These are phyloP conservation scores for Amphimallon solstitiale DNA, from an alignment of 2,888 invertebrate species.

Conservation along the genomic window DNA sequence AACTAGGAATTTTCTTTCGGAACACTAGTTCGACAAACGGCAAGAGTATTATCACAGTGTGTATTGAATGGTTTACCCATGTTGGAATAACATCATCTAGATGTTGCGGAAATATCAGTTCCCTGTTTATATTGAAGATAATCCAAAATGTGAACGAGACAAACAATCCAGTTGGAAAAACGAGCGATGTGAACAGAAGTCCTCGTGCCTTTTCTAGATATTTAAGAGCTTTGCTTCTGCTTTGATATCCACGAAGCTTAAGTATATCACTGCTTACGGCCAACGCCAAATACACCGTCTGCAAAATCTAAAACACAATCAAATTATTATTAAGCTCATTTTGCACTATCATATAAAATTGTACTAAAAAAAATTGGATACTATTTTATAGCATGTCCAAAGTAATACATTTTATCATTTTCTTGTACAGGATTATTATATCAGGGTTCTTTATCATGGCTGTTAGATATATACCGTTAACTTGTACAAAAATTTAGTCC, in stretches of 20 bases:
- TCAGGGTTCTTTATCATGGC: no score
- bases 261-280: slow-evolving; percentile 34
- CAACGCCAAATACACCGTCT: slow-evolving; percentile 39
- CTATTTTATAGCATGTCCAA: no score
- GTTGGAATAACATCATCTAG: slow-evolving; percentile 46
- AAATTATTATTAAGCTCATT: no score
- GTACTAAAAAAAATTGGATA: no score
- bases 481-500: no score
- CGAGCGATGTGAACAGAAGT: slow-evolving; percentile 35
- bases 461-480: no score
- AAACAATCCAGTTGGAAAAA: slow-evolving; percentile 43
- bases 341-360: no score
- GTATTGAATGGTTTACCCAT: slow-evolving; percentile 56
- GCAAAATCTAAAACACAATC: slow-evolving; percentile 38
- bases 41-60: slow-evolving; percentile 50
- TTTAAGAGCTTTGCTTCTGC: slow-evolving; percentile 3
- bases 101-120: slow-evolving; percentile 51
- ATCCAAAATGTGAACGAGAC: slow-evolving; percentile 53
- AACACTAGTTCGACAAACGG: slow-evolving; percentile 49
- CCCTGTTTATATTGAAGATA: slow-evolving; percentile 50
- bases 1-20: slow-evolving; percentile 44
- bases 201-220: slow-evolving; percentile 19
- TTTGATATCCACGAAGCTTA: slow-evolving; percentile 16
- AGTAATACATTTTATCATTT: no score
- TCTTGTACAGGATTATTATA: no score